These are phyloP conservation scores for Tetranychus truncatus DNA, from an alignment of 2,888 invertebrate species.

Conservation along the genomic window DNA sequence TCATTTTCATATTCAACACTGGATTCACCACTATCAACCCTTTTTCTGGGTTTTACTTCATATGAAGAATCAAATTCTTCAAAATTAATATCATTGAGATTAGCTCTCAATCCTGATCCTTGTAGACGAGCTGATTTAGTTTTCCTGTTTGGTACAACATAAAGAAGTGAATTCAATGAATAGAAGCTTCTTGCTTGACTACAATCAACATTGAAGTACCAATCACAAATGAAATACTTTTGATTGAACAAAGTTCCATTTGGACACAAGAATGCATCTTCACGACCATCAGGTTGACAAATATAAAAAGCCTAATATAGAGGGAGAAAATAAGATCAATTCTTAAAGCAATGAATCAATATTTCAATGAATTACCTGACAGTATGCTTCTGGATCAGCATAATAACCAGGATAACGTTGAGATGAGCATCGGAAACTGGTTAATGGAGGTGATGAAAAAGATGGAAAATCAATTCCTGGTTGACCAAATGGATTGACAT, in stretches of 20 bases:
- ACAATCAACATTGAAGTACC: constrained; percentile 6
- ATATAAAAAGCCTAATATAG: constrained; percentile 18
- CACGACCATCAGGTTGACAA: constrained; percentile 20
- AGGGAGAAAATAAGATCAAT: not conserved
- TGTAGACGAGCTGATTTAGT: not conserved
- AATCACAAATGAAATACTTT: constrained; percentile 20
- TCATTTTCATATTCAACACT: not conserved
- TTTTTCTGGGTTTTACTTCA: not conserved
- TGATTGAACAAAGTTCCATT: constrained; percentile 21
- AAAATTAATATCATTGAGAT: not conserved
- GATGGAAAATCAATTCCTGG: constrained; percentile 17
- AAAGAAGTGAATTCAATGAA: not conserved
- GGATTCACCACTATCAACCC: not conserved
- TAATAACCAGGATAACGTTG: constrained; percentile 20
- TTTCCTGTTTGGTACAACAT: not conserved
- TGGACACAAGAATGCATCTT: constrained; percentile 21
- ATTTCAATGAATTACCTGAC: constrained; percentile 21
- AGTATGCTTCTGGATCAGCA: constrained; percentile 18
- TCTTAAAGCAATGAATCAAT: not conserved
- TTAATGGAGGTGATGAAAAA: constrained; percentile 19
- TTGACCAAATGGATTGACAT: not conserved
- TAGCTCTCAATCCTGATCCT: no score
- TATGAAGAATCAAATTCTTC: not conserved
- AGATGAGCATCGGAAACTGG: constrained; percentile 18
- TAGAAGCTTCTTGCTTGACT: not conserved